These are phyloP conservation scores for Synanthedon myopaeformis DNA, from an alignment of 2,888 invertebrate species.

Conservation along the genomic window DNA sequence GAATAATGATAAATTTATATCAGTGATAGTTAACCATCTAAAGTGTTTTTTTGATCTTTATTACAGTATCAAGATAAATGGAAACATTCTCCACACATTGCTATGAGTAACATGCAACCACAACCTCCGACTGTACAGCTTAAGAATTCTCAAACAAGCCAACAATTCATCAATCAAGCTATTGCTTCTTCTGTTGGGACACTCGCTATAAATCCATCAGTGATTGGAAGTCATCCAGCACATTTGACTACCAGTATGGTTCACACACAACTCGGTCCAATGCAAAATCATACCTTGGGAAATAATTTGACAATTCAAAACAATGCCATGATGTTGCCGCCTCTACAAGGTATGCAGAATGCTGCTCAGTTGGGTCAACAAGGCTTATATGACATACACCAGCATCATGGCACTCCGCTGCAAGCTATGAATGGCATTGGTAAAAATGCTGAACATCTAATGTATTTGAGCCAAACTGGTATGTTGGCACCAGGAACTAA, in stretches of 20 bases:
- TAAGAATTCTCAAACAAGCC: constrained; percentile 63
- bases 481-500: constrained; percentile 72
- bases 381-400: constrained; percentile 62
- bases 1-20: neutral
- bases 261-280: constrained; percentile 65
- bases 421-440: constrained; percentile 66
- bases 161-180: constrained; percentile 61
- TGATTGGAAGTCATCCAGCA: constrained; percentile 59
- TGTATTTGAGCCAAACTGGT: constrained; percentile 65
- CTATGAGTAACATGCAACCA: constrained; percentile 69
- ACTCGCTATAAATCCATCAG: constrained; percentile 59
- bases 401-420: constrained; percentile 58
- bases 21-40: neutral
- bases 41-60: constrained; percentile 1
- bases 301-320: constrained; percentile 56
- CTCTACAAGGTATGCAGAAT: constrained; percentile 61
- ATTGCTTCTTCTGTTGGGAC: constrained; percentile 61
- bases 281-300: constrained; percentile 61
- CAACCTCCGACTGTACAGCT: constrained; percentile 63
- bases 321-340: constrained; percentile 64
- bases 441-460: constrained; percentile 61
- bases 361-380: constrained; percentile 64
- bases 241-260: constrained; percentile 64
- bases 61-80: constrained; percentile 88
- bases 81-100: constrained; percentile 78